These are phyloP conservation scores for Xenus cinereus DNA, from an alignment of 2,113 vertebrate genomes.

Conservation along the genomic window DNA sequence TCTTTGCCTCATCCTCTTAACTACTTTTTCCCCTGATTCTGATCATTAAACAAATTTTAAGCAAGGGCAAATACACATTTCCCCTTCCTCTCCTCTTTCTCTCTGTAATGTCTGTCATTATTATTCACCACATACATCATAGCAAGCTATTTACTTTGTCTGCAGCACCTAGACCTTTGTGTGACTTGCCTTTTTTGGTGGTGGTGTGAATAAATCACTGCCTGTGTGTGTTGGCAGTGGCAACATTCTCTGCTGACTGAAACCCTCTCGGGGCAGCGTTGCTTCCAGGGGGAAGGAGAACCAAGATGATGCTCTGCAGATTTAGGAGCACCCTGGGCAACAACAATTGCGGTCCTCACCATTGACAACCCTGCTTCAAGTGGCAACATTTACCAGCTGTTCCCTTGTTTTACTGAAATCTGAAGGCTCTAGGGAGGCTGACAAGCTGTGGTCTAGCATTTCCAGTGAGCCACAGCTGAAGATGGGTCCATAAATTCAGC, in stretches of 20 bases:
- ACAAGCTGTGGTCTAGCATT: not conserved
- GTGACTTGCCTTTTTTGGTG: not conserved
- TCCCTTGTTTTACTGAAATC: not conserved
- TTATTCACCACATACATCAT: not conserved
- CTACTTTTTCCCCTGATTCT: not conserved
- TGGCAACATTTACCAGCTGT: not conserved
- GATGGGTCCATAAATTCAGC: not conserved
- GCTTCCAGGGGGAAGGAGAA: not conserved
- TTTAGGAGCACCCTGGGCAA: not conserved
- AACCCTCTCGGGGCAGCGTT: accelerated
- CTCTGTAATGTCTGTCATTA: not conserved
- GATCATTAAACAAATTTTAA: not conserved
- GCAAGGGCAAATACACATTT: not conserved
- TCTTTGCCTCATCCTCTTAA: not conserved
- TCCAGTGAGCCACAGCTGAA: not conserved
- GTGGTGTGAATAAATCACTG: not conserved
- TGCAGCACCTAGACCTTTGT: not conserved
- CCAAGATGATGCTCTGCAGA: not conserved
- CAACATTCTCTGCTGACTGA: not conserved
- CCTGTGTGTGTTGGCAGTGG: too few species aligned
- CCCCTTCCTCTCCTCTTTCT: not conserved
- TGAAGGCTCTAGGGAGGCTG: not conserved
- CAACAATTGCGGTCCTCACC: accelerated
- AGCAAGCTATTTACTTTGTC: not conserved
- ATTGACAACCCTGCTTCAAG: not conserved